These are phyloP conservation scores for Napeogenes sylphis DNA, from an alignment of 2,888 invertebrate species.

Conservation along the genomic window DNA sequence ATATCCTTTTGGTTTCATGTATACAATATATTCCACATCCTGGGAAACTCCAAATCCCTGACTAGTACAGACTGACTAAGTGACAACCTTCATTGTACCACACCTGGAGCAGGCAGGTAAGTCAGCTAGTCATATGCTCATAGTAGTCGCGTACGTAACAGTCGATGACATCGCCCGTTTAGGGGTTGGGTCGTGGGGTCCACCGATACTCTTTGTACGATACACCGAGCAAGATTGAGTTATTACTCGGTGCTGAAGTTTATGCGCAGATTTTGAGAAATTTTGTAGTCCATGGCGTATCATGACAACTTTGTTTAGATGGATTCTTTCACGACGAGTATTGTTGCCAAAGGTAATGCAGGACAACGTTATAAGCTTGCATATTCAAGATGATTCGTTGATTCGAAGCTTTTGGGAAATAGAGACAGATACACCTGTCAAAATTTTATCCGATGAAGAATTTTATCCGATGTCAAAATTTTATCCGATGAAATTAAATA, in stretches of 20 bases:
- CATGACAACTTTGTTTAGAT: slow-evolving; percentile 27
- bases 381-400: neutral
- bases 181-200: too few relatives aligned
- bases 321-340: slow-evolving; percentile 30
- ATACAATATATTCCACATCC: too few relatives aligned
- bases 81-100: too few relatives aligned
- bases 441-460: slow-evolving; percentile 16
- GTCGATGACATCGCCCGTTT: too few relatives aligned
- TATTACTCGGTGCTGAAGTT: slow-evolving; percentile 31
- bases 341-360: slow-evolving; percentile 23
- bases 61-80: too few relatives aligned
- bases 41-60: too few relatives aligned
- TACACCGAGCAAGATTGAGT: slow-evolving; percentile 30
- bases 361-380: neutral
- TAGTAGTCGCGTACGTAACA: too few relatives aligned
- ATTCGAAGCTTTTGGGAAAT: slow-evolving; percentile 22
- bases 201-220: too few relatives aligned
- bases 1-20: too few relatives aligned
- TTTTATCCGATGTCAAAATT: slow-evolving; percentile 30
- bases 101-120: too few relatives aligned
- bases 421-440: slow-evolving; percentile 14
- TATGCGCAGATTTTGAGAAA: slow-evolving; percentile 28
- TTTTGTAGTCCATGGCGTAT: slow-evolving; percentile 23
- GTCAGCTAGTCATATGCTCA: too few relatives aligned
- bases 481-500: slow-evolving; percentile 24